Evolutionary conservation across 2,797 vertebrate genomes (phyloP), one percentile per base, ranked within the genome.

Genomic region (Chelidonichthys spinosus): DNA sequence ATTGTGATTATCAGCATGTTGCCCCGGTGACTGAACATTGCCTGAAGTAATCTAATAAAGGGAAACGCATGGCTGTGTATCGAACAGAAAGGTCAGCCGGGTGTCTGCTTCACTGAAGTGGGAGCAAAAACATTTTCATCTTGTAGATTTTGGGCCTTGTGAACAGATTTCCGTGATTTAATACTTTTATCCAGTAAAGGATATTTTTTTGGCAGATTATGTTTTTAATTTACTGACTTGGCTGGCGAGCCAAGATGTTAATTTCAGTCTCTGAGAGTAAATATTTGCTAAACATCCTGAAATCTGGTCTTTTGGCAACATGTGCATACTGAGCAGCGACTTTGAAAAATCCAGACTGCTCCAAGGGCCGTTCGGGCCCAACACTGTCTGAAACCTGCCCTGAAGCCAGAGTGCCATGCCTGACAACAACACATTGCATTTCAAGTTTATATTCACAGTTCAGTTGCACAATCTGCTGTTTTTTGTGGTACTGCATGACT

Each of bases 271-370:
- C 17, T 37, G 43, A 18, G 36, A 43, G 49, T 5, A 62, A 66
- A 72, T 69, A 61, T 72, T 80, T 69, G 33, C 50, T 44, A 56
- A 78, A 60, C 5, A n/a, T 44, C 32, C 14, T 65, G 14, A 69
- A 67, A 65, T 71, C 66, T 69, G 63, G n/a, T 69, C 17, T 56
- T 35, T 77, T 82, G 67, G 44, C 66, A 81, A 37, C 10, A 10
- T 55, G 4, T 25, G 3, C 4, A 4, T 14, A n/a, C 33, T 8
- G 37, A 43, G 54, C 44, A 59, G 53, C 18, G 60, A 43, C 62
- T 62, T 11, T 69, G 59, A 36, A 47, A 37, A 49, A 74, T 62
- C 11, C 44, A 53, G 47, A 60, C 35, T 56, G 36, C 60, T 65
- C 63, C n/a, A 18, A 18, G 18, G 44, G 66, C 55, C 18, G 43